Conservation (phyloP, 1,140 invertebrate genomes). For the Ephestia elutella region DNA sequence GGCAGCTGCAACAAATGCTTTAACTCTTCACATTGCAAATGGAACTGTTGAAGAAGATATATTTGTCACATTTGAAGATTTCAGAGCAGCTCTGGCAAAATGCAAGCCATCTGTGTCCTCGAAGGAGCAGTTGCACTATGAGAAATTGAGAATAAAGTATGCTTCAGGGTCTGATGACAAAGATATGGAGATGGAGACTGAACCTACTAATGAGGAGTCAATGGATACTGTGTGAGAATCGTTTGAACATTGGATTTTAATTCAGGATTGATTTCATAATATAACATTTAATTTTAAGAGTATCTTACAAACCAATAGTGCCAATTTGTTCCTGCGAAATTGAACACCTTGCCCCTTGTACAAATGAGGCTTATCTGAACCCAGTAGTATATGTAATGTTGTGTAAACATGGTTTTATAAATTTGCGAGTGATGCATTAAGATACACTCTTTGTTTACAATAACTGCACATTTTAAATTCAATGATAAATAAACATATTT, state of each 20-base stretch:
- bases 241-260: constrained; percentile 30
- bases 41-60: constrained; percentile 54
- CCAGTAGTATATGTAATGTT: background rate
- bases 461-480: constrained; percentile 35
- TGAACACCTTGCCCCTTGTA: background rate
- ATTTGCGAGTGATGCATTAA: constrained; percentile 19
- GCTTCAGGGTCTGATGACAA: constrained; percentile 62
- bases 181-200: constrained; percentile 73
- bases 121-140: constrained; percentile 79
- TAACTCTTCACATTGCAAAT: constrained; percentile 75
- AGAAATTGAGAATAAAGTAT: constrained; percentile 75
- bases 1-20: constrained; percentile 85
- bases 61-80: constrained; percentile 70
- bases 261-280: background rate
- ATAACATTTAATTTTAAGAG: constrained; percentile 18
- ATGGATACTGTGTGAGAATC: constrained; percentile 67
- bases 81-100: constrained; percentile 80
- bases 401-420: constrained; percentile 10
- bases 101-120: constrained; percentile 86
- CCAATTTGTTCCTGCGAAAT: constrained; percentile 26
- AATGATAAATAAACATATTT: constrained; percentile 29
- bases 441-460: constrained; percentile 30
- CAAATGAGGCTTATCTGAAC: background rate
- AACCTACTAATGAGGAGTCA: constrained; percentile 62
- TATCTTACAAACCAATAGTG: constrained; percentile 35